A percentile compares a stretch with the other conserved stretches of the same genome.
Conservation (phyloP, 2,797 vertebrate genomes). For the Gouania willdenowi region DNA sequence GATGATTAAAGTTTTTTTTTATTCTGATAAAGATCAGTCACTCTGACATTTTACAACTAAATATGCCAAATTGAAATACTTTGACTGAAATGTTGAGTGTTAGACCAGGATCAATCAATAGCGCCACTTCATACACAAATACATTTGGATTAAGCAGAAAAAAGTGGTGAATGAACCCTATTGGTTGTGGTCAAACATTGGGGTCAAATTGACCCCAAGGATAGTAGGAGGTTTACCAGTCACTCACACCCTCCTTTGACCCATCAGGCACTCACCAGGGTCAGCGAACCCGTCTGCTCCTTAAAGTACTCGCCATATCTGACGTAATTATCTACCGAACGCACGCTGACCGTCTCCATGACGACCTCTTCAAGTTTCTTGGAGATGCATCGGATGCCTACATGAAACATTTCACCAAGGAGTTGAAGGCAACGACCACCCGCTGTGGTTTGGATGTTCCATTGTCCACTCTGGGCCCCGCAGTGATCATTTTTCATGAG, state of each 20-base stretch:
- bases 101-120: no score
- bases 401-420: constrained; percentile 94
- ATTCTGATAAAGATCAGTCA: no score
- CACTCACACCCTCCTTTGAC: not conserved
- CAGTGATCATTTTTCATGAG: constrained; percentile 97
- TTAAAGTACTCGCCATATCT: constrained; percentile 96
- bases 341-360: constrained; percentile 94
- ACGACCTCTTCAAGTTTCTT: constrained; percentile 98
- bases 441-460: constrained; percentile 96
- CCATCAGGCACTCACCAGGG: constrained; percentile 86
- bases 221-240: not conserved
- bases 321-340: constrained; percentile 97
- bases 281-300: constrained; percentile 91
- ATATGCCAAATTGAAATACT: no score
- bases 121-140: no score
- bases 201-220: no score
- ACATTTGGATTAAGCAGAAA: no score
- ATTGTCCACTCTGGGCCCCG: constrained; percentile 92
- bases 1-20: no score
- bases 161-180: no score
- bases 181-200: no score
- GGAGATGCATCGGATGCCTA: constrained; percentile 98
- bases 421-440: constrained; percentile 94
- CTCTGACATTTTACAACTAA: no score
- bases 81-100: no score